Conservation (phyloP, 1,140 invertebrate species). For the Oedothorax gibbosus region DNA sequence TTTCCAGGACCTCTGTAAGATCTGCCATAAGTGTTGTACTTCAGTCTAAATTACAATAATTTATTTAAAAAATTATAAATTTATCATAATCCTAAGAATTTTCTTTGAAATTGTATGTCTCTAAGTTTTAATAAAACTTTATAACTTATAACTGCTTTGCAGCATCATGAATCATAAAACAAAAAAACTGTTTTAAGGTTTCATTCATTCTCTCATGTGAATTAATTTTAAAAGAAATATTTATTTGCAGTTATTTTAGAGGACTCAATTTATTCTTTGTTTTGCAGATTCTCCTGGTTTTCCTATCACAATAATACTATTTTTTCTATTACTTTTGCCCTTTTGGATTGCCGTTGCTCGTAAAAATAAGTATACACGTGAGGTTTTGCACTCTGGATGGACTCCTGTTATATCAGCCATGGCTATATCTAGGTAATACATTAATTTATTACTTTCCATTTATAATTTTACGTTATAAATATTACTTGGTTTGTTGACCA, state of each 20-base stretch:
- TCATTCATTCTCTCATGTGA: no score
- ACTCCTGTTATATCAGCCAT: conserved; percentile 87
- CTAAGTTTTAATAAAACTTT: no score
- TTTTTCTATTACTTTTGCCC: conserved; percentile 76
- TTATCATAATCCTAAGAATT: no score
- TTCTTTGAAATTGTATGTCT: no score
- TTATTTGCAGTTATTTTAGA: not conserved
- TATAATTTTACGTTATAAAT: not conserved
- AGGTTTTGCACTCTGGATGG: conserved; percentile 85
- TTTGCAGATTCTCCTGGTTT: conserved; percentile 45
- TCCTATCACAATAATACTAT: conserved; percentile 45
- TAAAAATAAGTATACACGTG: conserved; percentile 80
- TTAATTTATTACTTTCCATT: not conserved
- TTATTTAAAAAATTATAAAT: no score
- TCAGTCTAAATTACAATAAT: no score
- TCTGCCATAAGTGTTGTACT: no score
- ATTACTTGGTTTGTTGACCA: not conserved
- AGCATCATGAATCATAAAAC: no score
- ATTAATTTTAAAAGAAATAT: not conserved
- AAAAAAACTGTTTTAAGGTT: no score
- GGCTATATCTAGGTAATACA: conserved; percentile 86
- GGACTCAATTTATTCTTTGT: not conserved
- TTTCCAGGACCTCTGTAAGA: no score
- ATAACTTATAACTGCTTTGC: no score
- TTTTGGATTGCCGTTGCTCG: conserved; percentile 81